Conservation (phyloP, 2,113 vertebrate genomes). For the Elachura formosa region DNA sequence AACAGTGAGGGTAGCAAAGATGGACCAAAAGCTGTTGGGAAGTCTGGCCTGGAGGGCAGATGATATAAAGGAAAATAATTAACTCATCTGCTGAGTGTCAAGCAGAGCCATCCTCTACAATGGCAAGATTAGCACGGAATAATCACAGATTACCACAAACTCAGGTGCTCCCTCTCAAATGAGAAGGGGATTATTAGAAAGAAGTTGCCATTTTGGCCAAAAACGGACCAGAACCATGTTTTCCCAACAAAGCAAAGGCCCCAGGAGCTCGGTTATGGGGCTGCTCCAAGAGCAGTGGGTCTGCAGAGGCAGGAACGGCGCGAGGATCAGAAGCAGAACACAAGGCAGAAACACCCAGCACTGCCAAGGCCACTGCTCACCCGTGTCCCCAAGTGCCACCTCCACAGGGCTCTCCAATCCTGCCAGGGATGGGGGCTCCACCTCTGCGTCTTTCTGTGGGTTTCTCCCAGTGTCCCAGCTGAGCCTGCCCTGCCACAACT, state of each 20-base stretch:
- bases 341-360: background rate
- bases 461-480: too few species aligned
- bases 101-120: background rate
- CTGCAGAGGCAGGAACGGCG: background rate
- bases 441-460: too few species aligned
- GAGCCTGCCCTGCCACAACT: accelerated
- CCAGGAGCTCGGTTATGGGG: background rate
- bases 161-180: background rate
- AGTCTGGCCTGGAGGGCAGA: background rate
- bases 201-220: background rate
- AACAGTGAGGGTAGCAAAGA: background rate
- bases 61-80: background rate
- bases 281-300: background rate
- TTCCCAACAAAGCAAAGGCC: background rate
- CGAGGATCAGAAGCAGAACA: background rate
- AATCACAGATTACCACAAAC: slow-evolving; percentile 1
- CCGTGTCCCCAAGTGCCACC: background rate
- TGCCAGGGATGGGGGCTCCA: background rate
- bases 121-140: background rate
- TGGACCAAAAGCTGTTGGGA: background rate
- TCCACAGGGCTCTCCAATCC: background rate
- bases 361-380: background rate
- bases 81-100: background rate
- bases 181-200: background rate
- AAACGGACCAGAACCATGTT: background rate